phyloP scores from a whole-genome alignment of 2,797 vertebrate species.

The Mormyrops boulengeri region DNA sequence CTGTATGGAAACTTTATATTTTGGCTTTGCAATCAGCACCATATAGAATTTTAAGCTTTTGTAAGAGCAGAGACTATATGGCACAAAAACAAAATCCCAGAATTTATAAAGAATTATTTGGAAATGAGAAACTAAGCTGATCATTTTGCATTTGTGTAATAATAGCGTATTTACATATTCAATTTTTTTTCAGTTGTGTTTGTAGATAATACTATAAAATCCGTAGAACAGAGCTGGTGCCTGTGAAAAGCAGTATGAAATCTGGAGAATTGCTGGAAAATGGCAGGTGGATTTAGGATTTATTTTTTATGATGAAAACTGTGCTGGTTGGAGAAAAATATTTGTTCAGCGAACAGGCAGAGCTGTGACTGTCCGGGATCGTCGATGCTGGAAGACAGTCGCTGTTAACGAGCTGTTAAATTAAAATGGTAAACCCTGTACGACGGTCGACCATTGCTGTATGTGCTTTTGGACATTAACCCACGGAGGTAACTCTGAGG shows the following conservation, averaged over 20 bases:
- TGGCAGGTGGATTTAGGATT: slow-evolving; percentile 2
- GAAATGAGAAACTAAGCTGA: background rate
- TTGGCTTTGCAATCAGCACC: background rate
- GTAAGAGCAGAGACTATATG: background rate
- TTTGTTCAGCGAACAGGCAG: background rate
- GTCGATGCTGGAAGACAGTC: background rate
- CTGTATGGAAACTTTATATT: background rate
- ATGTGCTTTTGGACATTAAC: background rate
- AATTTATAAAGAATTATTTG: background rate
- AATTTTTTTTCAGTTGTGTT: background rate
- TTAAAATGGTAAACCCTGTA: background rate
- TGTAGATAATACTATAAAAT: background rate
- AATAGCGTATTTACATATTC: background rate
- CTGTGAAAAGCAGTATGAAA: background rate
- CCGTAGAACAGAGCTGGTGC: background rate
- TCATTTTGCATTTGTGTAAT: background rate
- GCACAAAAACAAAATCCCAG: background rate
- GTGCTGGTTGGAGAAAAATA: slow-evolving; percentile 2
- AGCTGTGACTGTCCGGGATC: background rate
- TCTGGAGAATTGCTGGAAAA: background rate
- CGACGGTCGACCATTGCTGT: background rate
- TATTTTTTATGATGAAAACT: background rate
- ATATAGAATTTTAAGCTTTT: background rate
- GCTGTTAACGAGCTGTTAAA: background rate
- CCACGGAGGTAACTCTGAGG: background rate